Evolutionary conservation across 1,140 invertebrate species (phyloP).

Genomic region (Conopomorpha cramerella): DNA sequence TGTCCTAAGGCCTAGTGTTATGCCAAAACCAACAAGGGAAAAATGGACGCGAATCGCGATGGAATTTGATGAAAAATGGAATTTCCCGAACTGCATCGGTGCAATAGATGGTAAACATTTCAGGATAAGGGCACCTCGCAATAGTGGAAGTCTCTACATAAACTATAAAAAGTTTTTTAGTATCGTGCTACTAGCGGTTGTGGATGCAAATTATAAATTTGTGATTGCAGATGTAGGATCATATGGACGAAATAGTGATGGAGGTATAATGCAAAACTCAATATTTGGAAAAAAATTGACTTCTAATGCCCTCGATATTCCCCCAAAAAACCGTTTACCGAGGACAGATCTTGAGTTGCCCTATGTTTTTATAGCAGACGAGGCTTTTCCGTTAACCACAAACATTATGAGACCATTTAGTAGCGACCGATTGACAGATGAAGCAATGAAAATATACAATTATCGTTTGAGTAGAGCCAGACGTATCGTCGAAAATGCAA

Average conservation of each 20-base stretch:
- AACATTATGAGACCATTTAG: constrained; percentile 12
- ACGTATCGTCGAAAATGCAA: constrained; percentile 8
- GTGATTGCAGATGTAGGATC: constrained; percentile 26
- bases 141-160: constrained; percentile 22
- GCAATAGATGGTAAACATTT: constrained; percentile 2
- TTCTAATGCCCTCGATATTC: constrained; percentile 11
- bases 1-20: background rate
- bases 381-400: constrained; percentile 14
- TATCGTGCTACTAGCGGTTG: constrained; percentile 26
- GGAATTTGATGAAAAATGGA: constrained; percentile 4
- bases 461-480: constrained; percentile 9
- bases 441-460: constrained; percentile 10
- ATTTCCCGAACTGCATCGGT: constrained; percentile 1
- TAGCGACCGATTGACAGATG: constrained; percentile 2
- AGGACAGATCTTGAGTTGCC: constrained; percentile 3
- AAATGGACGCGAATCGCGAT: background rate
- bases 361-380: constrained; percentile 11
- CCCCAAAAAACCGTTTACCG: constrained; percentile 4
- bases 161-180: constrained; percentile 38
- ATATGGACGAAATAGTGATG: constrained; percentile 26
- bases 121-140: background rate
- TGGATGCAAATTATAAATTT: constrained; percentile 8
- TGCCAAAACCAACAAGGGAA: background rate
- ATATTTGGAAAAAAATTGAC: constrained; percentile 10
- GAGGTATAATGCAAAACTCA: constrained; percentile 17